Base-by-base conservation (phyloP, 2,113 vertebrate genomes). In the Oreocharis arfaki region DNA sequence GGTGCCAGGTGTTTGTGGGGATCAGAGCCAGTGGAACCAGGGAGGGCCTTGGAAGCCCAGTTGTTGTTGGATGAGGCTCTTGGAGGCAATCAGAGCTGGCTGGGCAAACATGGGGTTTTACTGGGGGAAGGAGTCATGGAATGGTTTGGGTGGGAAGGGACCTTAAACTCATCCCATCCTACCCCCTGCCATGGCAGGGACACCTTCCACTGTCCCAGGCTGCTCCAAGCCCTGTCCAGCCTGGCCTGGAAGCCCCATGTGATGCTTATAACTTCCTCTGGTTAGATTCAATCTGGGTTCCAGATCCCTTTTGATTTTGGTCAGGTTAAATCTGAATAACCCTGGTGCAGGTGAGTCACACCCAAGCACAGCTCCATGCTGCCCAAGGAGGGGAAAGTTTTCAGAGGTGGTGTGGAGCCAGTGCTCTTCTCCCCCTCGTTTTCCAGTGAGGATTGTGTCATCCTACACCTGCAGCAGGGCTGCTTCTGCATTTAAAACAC, bases 351-450 rank as follows among this genome's bases (percentile, higher is more conserved):
- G 6, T 3, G 13, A 61, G 23, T 39, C 20, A 3, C n/a, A 39
- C 0, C n/a, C n/a, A n/a, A n/a, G n/a, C n/a, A n/a, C n/a, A n/a
- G n/a, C n/a, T n/a, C n/a, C n/a, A 0, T 27, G 4, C 33, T 60
- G 10, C 41, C 27, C 7, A 7, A 11, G 13, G 8, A 7, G 23
- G 9, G 8, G 2, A 1, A 3, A 1, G 2, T 6, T 32, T 6
- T 7, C 20, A 55, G 11, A 42, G 20, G 10, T 68, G 24, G 3
- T 20, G 24, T n/a, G 37, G 37, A 49, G 12, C 44, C 41, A 13
- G 30, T 33, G n/a, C 1, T 92, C 1, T 1, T 52, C 3, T 47
- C 7, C 24, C 13, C 13, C 2, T 65, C 1, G 0, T 14, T 53
- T 76, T 41, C 37, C 18, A 27, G 37, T 5, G 35, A 59, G 56